Conservation (phyloP, 2,888 invertebrate genomes). For the Tipula helvola region DNA sequence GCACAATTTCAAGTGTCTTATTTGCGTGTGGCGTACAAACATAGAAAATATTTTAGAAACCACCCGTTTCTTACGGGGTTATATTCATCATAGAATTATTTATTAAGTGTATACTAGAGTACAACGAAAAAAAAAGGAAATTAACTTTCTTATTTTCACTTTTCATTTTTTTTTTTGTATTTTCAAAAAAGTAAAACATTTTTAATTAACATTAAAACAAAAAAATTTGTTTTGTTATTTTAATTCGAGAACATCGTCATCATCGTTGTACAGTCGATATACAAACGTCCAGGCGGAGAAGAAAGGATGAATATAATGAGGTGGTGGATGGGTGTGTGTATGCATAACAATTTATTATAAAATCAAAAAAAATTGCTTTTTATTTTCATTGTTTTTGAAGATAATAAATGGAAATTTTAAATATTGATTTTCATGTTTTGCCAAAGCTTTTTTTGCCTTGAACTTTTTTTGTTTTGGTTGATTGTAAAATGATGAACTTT, state of each 20-base stretch:
- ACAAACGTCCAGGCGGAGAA: background rate
- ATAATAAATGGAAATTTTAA: background rate
- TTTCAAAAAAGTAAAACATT: background rate
- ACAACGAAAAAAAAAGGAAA: background rate
- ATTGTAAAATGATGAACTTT: background rate
- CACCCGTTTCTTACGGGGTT: background rate
- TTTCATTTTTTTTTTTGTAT: background rate
- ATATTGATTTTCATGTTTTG: background rate
- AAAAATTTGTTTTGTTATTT: background rate
- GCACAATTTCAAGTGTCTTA: background rate
- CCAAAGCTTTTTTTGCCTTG: background rate
- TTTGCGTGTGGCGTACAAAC: background rate
- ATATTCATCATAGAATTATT: background rate
- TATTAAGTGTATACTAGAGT: background rate
- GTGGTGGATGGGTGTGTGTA: background rate
- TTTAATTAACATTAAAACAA: background rate
- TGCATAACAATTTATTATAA: background rate
- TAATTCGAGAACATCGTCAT: background rate
- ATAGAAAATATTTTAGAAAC: background rate
- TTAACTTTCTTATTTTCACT: background rate
- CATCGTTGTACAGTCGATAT: background rate
- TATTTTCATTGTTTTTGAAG: slow-evolving; percentile 4
- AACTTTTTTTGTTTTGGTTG: background rate
- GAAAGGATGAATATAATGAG: background rate
- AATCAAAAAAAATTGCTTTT: background rate